Evolutionary conservation across 2,113 vertebrate genomes (phyloP), one percentile per base, ranked within the genome.

Genomic region (Aegithalos caudatus): DNA sequence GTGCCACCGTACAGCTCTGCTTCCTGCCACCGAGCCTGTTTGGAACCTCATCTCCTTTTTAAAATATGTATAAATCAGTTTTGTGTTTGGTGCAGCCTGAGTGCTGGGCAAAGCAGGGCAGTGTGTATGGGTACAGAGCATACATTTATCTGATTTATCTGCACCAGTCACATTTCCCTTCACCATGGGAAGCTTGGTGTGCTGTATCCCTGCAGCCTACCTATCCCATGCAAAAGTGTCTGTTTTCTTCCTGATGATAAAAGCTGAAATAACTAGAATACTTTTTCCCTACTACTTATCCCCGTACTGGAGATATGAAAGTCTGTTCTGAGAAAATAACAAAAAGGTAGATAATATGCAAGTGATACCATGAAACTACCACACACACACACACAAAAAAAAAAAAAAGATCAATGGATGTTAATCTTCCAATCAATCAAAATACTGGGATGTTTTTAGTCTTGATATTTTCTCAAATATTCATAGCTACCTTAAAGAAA

Each of bases 391-490:
- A 47, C 19, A 48, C 76, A 48, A 66, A 67, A 33, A 27, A 18
- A 58, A 12, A 42, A 48, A 44, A 29, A 8, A 28, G 10, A 61
- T 92, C 73, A 74, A 16, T 66, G 70, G 48, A 37, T 93, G 25
- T 12, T 96, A 88, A 93, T 94, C 81, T 96, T 48, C 53, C 80
- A 67, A 84, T 67, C 47, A 24, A 51, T 64, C 47, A 53, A 97
- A 92, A 76, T 48, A 11, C 24, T 92, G 56, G 11, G 5, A 0
- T 9, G 76, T 44, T 95, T 95, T 60, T 23, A 29, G 24, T 50
- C 38, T 74, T 62, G 67, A 60, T 53, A 76, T 57, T 90, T 85
- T 67, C 74, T 88, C 24, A 47, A 44, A 88, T 56, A 44, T 86
- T 95, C 80, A 81, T 57, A 70, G 18, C n/a, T 94, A 28, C 38